Evolutionary conservation across 2,797 vertebrate species (phyloP).

Genomic region (Streptopelia turtur): DNA sequence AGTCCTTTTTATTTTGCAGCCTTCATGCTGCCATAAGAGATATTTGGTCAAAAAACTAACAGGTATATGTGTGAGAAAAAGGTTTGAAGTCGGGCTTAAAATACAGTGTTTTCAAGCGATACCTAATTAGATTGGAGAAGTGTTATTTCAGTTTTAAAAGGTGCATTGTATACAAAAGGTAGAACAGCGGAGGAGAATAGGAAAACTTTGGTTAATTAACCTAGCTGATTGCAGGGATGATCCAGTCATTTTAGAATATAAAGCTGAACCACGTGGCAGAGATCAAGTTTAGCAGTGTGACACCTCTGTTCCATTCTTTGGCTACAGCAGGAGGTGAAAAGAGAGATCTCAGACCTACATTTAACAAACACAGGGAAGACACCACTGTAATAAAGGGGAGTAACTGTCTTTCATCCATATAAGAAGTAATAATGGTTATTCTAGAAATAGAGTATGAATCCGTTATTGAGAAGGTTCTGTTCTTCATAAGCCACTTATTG

Average conservation of each 20-base stretch:
- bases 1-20: slow-evolving; percentile 11
- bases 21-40: background rate
- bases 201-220: slow-evolving; percentile 60
- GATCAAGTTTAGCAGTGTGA: slow-evolving; percentile 63
- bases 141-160: slow-evolving; percentile 8
- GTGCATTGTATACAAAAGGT: background rate
- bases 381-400: slow-evolving; percentile 31
- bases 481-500: slow-evolving; percentile 18
- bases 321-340: slow-evolving; percentile 64
- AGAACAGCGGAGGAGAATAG: slow-evolving; percentile 10
- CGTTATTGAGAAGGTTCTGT: background rate
- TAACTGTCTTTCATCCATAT: slow-evolving; percentile 41
- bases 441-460: slow-evolving; percentile 19
- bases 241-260: slow-evolving; percentile 36
- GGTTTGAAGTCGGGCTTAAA: slow-evolving; percentile 33
- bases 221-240: slow-evolving; percentile 34
- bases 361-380: slow-evolving; percentile 48
- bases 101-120: slow-evolving; percentile 19
- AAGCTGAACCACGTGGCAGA: slow-evolving; percentile 43
- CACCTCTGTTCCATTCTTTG: slow-evolving; percentile 63
- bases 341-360: slow-evolving; percentile 47
- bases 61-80: background rate
- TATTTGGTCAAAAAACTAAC: slow-evolving; percentile 18
- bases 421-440: slow-evolving; percentile 46
- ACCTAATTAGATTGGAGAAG: slow-evolving; percentile 25